A percentile compares a stretch with the other conserved stretches of the same genome.
Evolutionary conservation across 64 coral and sea anemone genomes (phyloP).

Genomic region (Actinia tenebrosa): DNA sequence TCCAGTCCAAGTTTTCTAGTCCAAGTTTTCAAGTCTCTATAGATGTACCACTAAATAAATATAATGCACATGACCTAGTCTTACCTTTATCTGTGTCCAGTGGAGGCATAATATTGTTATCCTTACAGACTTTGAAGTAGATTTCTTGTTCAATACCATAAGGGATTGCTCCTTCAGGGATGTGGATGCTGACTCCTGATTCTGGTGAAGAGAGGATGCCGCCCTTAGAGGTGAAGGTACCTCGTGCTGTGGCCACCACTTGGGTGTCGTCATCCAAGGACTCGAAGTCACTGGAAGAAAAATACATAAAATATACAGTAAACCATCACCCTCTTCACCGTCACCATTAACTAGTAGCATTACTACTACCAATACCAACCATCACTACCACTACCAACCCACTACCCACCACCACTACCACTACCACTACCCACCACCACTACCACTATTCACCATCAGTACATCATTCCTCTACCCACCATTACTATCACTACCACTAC

Average conservation of each 20-base stretch:
- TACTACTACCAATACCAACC: neutral
- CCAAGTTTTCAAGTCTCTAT: too few species aligned
- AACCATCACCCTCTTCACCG: neutral
- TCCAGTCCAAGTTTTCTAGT: too few species aligned
- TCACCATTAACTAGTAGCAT: neutral
- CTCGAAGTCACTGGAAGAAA: constrained; percentile 80
- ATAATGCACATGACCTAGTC: neutral
- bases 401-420: neutral
- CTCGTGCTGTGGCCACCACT: constrained; percentile 93
- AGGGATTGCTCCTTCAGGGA: constrained; percentile 93
- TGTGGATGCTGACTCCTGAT: constrained; percentile 92
- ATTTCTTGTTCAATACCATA: constrained; percentile 88
- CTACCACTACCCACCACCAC: neutral
- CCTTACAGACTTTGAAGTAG: constrained; percentile 99
- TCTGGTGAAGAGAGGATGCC: constrained; percentile 87
- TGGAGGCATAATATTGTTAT: constrained; percentile 96
- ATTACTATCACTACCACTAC: neutral
- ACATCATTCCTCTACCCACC: neutral
- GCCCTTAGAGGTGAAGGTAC: constrained; percentile 88
- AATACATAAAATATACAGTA: too few species aligned
- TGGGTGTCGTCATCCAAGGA: constrained; percentile 88
- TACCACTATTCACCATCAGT: neutral
- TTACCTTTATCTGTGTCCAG: constrained; percentile 94
- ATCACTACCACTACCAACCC: neutral
- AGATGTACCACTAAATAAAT: neutral